Evolutionary conservation across 2,797 vertebrate species (phyloP).

Genomic region (Todus mexicanus): DNA sequence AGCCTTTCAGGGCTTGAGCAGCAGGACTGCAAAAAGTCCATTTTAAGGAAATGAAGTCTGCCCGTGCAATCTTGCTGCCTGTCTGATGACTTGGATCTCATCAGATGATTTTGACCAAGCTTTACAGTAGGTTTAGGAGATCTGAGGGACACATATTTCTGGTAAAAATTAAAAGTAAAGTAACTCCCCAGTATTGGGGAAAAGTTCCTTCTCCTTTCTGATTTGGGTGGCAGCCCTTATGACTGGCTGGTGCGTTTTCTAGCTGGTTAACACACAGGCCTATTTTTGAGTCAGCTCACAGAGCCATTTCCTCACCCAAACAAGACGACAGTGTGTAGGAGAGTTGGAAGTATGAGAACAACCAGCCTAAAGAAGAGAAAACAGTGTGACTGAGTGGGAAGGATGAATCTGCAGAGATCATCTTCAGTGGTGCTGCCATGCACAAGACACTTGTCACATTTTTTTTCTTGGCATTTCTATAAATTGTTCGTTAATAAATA

Average conservation of each 20-base stretch:
- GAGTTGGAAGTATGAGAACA: neutral
- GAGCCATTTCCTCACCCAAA: neutral
- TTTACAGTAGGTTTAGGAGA: neutral
- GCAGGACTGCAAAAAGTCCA: neutral
- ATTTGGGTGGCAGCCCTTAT: neutral
- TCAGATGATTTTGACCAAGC: neutral
- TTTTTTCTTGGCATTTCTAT: neutral
- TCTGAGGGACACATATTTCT: neutral
- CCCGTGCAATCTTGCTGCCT: neutral
- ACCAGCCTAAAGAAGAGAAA: neutral
- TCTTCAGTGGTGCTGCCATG: neutral
- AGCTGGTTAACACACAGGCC: fast-evolving
- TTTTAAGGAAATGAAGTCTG: neutral
- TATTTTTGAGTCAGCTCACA: neutral
- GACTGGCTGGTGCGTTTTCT: neutral
- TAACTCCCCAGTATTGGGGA: neutral
- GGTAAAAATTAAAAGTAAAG: neutral
- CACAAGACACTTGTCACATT: neutral
- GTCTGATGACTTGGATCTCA: neutral
- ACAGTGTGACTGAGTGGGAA: neutral
- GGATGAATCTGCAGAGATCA: neutral
- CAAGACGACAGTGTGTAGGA: neutral
- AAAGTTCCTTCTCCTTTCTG: neutral
- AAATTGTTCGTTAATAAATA: neutral
- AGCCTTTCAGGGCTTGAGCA: neutral